Base-by-base conservation (phyloP, 1,140 invertebrate species). In the Penaeus indicus region DNA sequence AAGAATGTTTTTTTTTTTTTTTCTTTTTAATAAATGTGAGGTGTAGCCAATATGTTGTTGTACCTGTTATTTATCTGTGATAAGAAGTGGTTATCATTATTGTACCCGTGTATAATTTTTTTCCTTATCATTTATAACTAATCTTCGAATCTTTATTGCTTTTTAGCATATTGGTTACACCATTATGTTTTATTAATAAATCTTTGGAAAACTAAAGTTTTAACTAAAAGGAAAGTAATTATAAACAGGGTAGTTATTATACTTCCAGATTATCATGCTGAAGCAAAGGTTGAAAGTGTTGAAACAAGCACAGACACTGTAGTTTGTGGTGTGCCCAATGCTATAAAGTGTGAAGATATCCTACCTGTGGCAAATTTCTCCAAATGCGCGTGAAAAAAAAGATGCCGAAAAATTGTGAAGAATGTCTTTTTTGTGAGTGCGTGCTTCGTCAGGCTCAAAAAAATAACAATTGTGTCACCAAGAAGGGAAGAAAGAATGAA, bases 21-120 rank as follows among this genome's bases (percentile, higher is more conserved):
- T 11, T 32, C 8, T 13, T 19, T 19, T 19, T 38, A 32, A 19
- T 32, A 18, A n/a, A 69, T 67, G 63, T 63, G 54, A 81, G 78
- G 85, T 81, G 85, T 80, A 86, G 78, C 85, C 85, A 86, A 86
- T 86, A 86, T 86, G 85, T 86, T 86, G 85, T 78, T 78, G 85
- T 86, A 86, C 85, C 85, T 86, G 85, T 86, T 86, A 67, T 86
- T 86, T 86, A 77, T 86, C 85, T 86, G 85, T 86, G 85, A 86
- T 86, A 86, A 81, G 60, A 69, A 86, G n/a, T 82, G 38, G 63
- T 62, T 27, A 82, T 42, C 69, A 54, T 75, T 63, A 64, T 67
- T 47, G 60, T 69, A n/a, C 22, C 19, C 61, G 42, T 67, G 21
- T 84, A 42, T n/a, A 22, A 69, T 11, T 72, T 69, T 54, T 13